Conservation (phyloP, 2,797 vertebrate genomes). For the Sebastes wilsoni region DNA sequence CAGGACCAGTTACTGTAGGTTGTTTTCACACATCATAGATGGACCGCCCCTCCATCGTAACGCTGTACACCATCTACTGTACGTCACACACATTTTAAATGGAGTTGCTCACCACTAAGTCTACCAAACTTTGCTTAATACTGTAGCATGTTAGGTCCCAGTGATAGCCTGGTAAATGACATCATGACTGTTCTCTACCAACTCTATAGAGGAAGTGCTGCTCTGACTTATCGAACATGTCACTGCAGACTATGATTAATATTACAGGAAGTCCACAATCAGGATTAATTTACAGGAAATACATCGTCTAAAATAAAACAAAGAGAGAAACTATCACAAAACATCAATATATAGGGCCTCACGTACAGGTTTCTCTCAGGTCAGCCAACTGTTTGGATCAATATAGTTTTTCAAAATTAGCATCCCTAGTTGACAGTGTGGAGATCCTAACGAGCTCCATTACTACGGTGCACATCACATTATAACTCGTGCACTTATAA, state of each 20-base stretch:
- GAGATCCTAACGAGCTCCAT: background rate
- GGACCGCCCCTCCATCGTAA: background rate
- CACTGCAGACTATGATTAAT: background rate
- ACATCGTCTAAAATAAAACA: background rate
- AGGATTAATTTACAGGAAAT: background rate
- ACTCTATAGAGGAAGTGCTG: background rate
- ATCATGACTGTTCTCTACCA: constrained; percentile 8
- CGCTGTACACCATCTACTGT: background rate
- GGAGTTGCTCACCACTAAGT: background rate
- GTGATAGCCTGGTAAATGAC: background rate
- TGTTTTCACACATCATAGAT: background rate
- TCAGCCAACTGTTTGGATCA: too few species aligned
- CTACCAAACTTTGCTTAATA: constrained; percentile 5
- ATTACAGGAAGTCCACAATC: background rate
- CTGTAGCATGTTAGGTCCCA: background rate
- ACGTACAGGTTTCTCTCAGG: too few species aligned
- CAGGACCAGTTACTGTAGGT: background rate
- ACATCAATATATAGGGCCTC: too few species aligned
- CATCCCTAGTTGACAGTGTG: background rate
- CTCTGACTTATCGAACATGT: background rate
- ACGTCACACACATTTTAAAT: too few species aligned
- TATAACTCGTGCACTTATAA: background rate
- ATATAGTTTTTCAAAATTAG: too few species aligned
- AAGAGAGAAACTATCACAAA: background rate
- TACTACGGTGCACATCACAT: background rate